Evolutionary conservation across 2,888 invertebrate species (phyloP).

Genomic region (Epirrhoe alternata): DNA sequence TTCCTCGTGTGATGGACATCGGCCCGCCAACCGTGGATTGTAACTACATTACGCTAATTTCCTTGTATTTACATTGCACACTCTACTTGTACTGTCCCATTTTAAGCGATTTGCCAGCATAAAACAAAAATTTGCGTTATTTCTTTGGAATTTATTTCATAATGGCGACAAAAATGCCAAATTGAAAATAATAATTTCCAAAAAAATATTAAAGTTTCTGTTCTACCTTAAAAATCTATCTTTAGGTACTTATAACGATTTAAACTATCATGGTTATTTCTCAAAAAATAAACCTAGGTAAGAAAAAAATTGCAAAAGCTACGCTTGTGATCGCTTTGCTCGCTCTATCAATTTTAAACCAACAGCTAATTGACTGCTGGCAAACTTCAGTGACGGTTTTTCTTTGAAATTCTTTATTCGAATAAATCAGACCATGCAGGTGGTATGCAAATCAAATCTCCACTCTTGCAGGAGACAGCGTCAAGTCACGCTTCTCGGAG

Average conservation of each 20-base stretch:
- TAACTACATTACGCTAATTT: conserved; percentile 36
- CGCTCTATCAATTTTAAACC: no score
- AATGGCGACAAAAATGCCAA: no score
- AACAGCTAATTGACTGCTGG: no score
- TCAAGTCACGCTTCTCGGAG: conserved; percentile 46
- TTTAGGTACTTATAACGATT: not conserved
- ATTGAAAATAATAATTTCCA: no score
- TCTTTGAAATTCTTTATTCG: conserved; percentile 13
- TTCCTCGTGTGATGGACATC: conserved; percentile 54
- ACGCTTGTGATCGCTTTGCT: no score
- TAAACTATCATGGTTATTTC: no score
- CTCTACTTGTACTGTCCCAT: not conserved
- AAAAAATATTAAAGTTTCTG: no score
- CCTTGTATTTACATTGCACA: conserved; percentile 30
- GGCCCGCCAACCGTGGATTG: conserved; percentile 37
- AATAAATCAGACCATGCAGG: conserved; percentile 8
- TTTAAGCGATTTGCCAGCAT: not conserved
- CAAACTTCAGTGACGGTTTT: not conserved
- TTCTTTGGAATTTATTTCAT: no score
- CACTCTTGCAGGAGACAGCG: conserved; percentile 45
- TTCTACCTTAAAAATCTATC: no score
- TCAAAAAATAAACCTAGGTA: no score
- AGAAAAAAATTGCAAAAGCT: no score
- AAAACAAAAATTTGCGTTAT: no score
- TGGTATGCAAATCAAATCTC: conserved; percentile 46